Conservation (phyloP, 2,797 vertebrate species). For the Falco columbarius region DNA sequence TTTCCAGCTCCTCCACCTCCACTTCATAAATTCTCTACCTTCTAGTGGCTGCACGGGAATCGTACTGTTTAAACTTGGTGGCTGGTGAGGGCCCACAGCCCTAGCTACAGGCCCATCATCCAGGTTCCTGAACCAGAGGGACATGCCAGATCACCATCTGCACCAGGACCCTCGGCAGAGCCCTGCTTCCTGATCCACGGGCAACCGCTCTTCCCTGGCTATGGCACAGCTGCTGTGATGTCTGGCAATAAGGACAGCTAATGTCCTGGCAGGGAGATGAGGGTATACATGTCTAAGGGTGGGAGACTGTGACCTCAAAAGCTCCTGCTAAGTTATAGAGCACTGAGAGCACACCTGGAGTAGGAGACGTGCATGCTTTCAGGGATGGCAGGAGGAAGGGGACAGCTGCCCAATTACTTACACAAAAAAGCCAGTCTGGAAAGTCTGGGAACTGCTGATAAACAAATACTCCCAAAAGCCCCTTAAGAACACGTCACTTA, state of each 20-base stretch:
- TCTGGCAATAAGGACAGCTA: background rate
- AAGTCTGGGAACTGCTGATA: background rate
- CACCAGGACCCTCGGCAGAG: background rate
- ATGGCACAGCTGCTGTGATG: accelerated
- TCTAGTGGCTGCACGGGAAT: background rate
- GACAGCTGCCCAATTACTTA: background rate
- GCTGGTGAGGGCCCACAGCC: background rate
- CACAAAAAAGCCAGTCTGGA: background rate
- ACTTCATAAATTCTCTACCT: background rate
- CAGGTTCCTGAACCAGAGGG: background rate
- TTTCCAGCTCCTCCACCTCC: background rate
- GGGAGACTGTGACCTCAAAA: background rate
- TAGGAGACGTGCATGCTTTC: accelerated
- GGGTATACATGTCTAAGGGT: background rate
- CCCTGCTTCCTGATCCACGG: background rate
- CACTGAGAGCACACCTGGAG: background rate
- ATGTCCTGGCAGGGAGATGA: accelerated
- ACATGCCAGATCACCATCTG: background rate
- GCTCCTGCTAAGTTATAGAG: background rate
- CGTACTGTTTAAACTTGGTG: background rate
- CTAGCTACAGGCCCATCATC: background rate
- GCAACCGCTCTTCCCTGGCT: background rate
- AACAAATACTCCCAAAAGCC: background rate
- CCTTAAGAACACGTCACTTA: background rate
- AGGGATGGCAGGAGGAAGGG: background rate